Conservation (phyloP, 2,797 vertebrate species). For the Sarcophilus harrisii region DNA sequence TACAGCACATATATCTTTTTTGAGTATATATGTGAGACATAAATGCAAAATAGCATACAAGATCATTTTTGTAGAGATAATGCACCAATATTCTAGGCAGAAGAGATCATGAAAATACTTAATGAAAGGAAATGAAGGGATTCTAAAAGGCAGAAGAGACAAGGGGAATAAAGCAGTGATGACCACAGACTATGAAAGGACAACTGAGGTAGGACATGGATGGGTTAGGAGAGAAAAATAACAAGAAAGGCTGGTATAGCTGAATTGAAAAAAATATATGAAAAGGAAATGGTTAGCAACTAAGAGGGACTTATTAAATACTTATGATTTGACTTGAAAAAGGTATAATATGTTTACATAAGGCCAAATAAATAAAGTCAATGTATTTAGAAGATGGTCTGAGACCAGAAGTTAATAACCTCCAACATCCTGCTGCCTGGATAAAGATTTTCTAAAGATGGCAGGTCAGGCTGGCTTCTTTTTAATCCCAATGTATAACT, state of each 20-base stretch:
- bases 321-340: neutral
- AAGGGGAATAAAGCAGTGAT: neutral
- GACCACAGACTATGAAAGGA: neutral
- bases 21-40: neutral
- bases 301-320: neutral
- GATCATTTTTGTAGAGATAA: neutral
- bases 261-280: neutral
- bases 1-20: neutral
- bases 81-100: neutral
- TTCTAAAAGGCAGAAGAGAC: neutral
- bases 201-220: neutral
- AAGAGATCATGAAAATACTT: neutral
- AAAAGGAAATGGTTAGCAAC: neutral
- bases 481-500: conserved; percentile 4
- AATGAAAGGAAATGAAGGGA: neutral
- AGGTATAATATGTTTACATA: neutral
- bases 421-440: neutral
- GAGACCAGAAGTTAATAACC: neutral
- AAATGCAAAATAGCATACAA: neutral
- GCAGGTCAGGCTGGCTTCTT: neutral
- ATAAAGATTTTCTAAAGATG: conserved; percentile 29
- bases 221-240: neutral
- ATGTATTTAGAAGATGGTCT: neutral
- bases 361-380: neutral
- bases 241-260: neutral